A percentile compares a stretch with the other conserved stretches of the same genome.
These are phyloP conservation scores for Phaenicophaeus curvirostris DNA, from an alignment of 2,797 vertebrate genomes.

Conservation along the genomic window DNA sequence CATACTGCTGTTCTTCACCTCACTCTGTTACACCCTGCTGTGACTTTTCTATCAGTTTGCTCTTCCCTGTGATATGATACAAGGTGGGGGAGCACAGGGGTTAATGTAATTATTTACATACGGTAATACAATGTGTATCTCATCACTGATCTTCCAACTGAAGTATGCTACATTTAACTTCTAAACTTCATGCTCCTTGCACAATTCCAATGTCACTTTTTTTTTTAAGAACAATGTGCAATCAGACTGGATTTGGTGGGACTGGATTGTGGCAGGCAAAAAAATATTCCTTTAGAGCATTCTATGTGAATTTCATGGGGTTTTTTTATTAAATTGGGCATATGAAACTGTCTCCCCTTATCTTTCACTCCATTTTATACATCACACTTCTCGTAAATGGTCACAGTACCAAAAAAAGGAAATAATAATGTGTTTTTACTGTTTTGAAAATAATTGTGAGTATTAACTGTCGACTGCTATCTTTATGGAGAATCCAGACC, in stretches of 20 bases:
- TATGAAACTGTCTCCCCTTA: not conserved
- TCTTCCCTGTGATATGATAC: constrained; percentile 32
- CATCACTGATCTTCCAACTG: not conserved
- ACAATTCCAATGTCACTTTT: not conserved
- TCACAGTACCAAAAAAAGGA: not conserved
- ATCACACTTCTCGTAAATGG: not conserved
- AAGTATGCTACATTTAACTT: not conserved
- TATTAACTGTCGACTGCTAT: not conserved
- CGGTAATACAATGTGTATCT: not conserved
- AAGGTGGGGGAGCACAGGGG: constrained; percentile 21
- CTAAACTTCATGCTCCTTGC: not conserved
- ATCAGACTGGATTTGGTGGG: not conserved
- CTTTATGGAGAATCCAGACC: not conserved
- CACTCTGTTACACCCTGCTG: not conserved
- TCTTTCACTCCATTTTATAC: not conserved
- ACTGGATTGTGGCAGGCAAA: not conserved
- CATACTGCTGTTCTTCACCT: constrained; percentile 12
- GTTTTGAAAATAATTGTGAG: not conserved
- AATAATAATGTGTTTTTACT: not conserved
- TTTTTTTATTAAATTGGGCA: not conserved
- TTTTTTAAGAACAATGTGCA: not conserved
- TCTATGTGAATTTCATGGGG: not conserved
- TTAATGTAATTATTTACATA: constrained; percentile 66
- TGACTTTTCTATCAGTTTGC: constrained; percentile 36
- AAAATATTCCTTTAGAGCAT: not conserved